These are phyloP conservation scores for Tachuris rubrigastra DNA, from an alignment of 2,113 vertebrate genomes.

Conservation along the genomic window DNA sequence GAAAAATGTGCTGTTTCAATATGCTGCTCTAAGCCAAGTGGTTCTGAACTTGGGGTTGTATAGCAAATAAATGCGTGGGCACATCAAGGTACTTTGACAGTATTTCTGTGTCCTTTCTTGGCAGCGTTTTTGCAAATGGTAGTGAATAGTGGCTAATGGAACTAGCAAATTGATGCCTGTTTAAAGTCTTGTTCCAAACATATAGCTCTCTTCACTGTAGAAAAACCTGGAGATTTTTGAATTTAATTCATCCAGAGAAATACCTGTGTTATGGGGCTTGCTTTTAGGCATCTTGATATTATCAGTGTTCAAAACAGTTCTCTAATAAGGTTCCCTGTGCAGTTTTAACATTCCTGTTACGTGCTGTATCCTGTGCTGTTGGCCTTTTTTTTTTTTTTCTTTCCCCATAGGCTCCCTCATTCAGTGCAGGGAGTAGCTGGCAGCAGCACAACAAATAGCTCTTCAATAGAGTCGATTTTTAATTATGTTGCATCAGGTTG, in stretches of 20 bases:
- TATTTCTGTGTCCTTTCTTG: not conserved
- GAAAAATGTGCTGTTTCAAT: not conserved
- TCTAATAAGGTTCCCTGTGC: not conserved
- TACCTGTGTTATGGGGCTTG: not conserved
- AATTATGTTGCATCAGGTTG: slow-evolving; percentile 30
- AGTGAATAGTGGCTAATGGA: not conserved
- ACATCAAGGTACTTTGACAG: not conserved
- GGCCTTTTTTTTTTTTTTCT: not conserved
- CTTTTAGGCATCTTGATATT: not conserved
- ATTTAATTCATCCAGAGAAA: not conserved
- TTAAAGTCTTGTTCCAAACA: not conserved
- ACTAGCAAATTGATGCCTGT: not conserved
- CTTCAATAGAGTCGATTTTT: slow-evolving; percentile 8
- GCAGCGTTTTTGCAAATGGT: not conserved
- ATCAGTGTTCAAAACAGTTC: not conserved
- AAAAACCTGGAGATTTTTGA: not conserved
- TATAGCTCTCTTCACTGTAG: not conserved
- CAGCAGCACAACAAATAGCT: not conserved
- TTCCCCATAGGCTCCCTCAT: slow-evolving; percentile 1
- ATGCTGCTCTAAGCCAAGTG: not conserved
- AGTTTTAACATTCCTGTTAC: not conserved
- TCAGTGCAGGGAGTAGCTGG: not conserved
- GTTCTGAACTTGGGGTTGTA: not conserved
- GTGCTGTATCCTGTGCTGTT: not conserved
- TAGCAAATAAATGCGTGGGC: not conserved